phyloP scores from a whole-genome alignment of 2,888 invertebrate species.

The Galerucella pusilla region DNA sequence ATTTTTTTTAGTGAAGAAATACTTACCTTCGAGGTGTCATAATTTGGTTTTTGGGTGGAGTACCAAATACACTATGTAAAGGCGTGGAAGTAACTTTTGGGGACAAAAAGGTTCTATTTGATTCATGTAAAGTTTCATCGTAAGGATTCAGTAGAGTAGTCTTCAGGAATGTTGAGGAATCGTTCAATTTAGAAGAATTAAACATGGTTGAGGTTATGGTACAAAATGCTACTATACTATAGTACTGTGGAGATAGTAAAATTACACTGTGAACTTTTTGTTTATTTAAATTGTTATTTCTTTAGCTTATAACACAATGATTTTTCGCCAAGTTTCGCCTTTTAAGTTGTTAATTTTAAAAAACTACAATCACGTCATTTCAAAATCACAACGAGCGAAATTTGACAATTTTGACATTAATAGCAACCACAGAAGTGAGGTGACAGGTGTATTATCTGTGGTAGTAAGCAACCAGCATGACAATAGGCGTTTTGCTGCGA shows the following conservation, averaged over 20 bases:
- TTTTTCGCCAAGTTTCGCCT: constrained; percentile 10
- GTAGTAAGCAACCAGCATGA: too few species aligned
- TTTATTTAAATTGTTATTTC: not conserved
- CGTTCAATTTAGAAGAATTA: constrained; percentile 38
- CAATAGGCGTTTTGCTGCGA: too few species aligned
- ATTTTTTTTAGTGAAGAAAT: constrained; percentile 2
- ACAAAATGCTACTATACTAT: not conserved
- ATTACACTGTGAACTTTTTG: not conserved
- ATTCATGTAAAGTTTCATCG: constrained; percentile 43
- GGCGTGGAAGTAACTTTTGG: constrained; percentile 54
- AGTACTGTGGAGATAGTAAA: not conserved
- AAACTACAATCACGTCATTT: constrained; percentile 45
- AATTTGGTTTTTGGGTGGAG: constrained; percentile 48
- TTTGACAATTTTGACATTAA: not conserved
- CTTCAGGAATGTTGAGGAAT: constrained; percentile 37
- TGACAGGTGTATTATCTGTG: too few species aligned
- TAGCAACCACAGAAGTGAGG: not conserved
- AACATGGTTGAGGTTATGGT: constrained; percentile 44
- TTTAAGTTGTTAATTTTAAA: constrained; percentile 22
- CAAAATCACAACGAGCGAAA: constrained; percentile 37
- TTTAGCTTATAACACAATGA: constrained; percentile 1
- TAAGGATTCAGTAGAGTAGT: constrained; percentile 29
- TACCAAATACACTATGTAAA: constrained; percentile 44
- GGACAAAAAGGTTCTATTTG: constrained; percentile 32
- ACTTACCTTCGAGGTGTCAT: constrained; percentile 50